phyloP scores from a whole-genome alignment of 2,888 invertebrate species.

The Eilema griseolum region DNA sequence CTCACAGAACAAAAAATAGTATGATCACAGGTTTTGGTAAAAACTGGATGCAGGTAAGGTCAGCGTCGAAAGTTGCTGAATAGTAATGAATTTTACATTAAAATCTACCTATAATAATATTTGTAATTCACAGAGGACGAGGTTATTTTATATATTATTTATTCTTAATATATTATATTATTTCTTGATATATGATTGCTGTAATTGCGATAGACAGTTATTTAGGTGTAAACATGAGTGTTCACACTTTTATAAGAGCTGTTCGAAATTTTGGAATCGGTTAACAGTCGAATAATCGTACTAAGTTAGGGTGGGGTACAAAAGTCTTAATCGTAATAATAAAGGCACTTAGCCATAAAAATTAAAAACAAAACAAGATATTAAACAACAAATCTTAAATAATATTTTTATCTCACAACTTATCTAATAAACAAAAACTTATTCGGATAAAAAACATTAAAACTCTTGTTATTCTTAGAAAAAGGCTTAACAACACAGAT shows the following conservation, averaged over 20 bases:
- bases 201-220: too few species aligned
- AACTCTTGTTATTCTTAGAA: conserved; percentile 17
- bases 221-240: too few species aligned
- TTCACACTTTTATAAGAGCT: too few species aligned
- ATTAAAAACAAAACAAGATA: background rate
- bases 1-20: too few species aligned
- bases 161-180: too few species aligned
- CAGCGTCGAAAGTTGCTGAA: background rate
- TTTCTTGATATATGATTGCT: too few species aligned
- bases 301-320: too few species aligned
- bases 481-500: conserved; percentile 37
- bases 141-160: too few species aligned
- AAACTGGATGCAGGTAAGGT: background rate
- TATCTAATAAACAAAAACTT: conserved; percentile 39
- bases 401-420: conserved; percentile 25
- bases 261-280: background rate
- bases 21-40: background rate
- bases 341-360: background rate
- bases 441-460: conserved; percentile 13
- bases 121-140: too few species aligned
- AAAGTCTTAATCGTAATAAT: too few species aligned
- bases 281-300: too few species aligned
- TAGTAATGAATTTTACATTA: background rate
- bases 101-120: too few species aligned
- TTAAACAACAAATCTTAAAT: conserved; percentile 12